Conservation (phyloP, 2,113 vertebrate genomes). For the Canis aureus region DNA sequence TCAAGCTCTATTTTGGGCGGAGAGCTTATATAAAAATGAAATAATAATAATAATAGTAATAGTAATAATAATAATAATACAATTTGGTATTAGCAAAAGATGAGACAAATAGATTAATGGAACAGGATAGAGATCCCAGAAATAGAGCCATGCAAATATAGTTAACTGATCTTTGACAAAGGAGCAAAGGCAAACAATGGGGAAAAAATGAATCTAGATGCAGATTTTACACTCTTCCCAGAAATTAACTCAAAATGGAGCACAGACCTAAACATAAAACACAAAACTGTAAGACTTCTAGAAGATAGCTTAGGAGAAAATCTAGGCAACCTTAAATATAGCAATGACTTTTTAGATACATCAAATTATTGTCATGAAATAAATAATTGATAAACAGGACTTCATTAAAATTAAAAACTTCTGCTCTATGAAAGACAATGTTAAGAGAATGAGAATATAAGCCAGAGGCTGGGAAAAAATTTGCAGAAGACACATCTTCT, state of each 20-base stretch:
- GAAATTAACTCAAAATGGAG: neutral
- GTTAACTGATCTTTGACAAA: neutral
- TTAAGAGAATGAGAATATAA: neutral
- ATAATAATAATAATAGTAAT: neutral
- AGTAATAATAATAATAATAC: neutral
- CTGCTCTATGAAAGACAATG: neutral
- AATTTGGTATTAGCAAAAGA: neutral
- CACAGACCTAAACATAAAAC: neutral
- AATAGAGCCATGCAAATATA: neutral
- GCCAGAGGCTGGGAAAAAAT: neutral
- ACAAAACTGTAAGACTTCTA: neutral
- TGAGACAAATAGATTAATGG: neutral
- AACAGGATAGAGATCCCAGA: neutral
- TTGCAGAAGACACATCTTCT: neutral
- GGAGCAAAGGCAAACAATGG: neutral
- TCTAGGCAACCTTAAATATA: neutral
- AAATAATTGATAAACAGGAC: neutral
- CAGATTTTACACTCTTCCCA: neutral
- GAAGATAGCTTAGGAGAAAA: neutral
- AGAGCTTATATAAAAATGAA: neutral
- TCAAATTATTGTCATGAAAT: neutral
- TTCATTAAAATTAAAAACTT: conserved; percentile 1
- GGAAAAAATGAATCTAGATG: neutral
- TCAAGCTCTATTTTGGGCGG: neutral
- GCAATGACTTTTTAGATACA: neutral